Base-by-base conservation (phyloP, 1,140 invertebrate species). In the Penaeus indicus region DNA sequence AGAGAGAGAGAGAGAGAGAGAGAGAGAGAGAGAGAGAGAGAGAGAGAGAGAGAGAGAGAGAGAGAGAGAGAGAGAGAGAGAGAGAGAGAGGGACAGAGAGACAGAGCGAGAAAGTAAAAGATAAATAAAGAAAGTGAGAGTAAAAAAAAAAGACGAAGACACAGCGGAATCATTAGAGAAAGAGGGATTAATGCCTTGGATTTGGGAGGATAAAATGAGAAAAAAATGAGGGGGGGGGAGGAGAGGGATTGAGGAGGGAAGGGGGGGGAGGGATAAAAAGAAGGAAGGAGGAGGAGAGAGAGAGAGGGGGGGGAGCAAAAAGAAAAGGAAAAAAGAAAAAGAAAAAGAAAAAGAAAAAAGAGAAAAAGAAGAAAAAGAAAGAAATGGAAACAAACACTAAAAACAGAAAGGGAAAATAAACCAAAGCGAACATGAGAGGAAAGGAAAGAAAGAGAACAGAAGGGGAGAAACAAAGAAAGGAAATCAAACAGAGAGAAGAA, bases 1-100 rank as follows among this genome's bases (percentile, higher is more conserved):
- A 83, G 80, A 83, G 80, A 83, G 80, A 83, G 80, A 83, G 80
- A 83, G 81, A 63, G 81, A 83, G 81, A 83, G 81, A 83, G 81
- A 83, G 81, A 83, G 81, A 83, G 81, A 83, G 81, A n/a, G n/a
- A n/a, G n/a, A n/a, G n/a, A n/a, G n/a, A n/a, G 11, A 79, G 77
- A 38, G 77, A 38, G 5, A 79, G 27, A 38, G 47, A 22, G 38
- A 38, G 2, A 38, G 5, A 38, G 38, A 3, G 38, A 38, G 5
- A 38, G 38, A 81, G 38, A 21, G 61, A 8, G 1, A 32, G 8
- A 47, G 2, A 42, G n/a, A 47, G 4, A 3, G 3, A 47, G 10
- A 47, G 4, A 47, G 10, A 47, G 10, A 47, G 10, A 47, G 42
- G 3, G 10, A 47, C 10, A 47, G 10, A 47, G 10, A 47, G 10